phyloP scores from a whole-genome alignment of 2,888 invertebrate genomes.

The Drosophila sordidula region DNA sequence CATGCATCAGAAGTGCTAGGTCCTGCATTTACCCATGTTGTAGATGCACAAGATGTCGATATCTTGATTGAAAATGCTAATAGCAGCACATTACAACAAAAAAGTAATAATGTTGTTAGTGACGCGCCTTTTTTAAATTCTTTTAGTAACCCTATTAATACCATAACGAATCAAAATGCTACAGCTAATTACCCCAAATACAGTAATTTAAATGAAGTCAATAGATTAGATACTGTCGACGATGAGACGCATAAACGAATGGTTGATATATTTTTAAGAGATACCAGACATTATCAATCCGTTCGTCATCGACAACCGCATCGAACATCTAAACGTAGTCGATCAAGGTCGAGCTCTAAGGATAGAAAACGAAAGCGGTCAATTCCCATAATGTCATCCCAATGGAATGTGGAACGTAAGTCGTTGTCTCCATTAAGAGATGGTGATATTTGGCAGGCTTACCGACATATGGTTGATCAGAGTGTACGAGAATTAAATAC shows the following conservation, averaged over 20 bases:
- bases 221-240: slow-evolving; percentile 53
- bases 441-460: slow-evolving; percentile 82
- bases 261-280: slow-evolving; percentile 82
- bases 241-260: slow-evolving; percentile 82
- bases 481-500: slow-evolving; percentile 82
- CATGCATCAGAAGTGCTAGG: slow-evolving; percentile 89
- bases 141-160: background rate
- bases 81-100: slow-evolving; percentile 43
- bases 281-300: slow-evolving; percentile 44
- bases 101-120: slow-evolving; percentile 1
- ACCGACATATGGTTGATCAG: slow-evolving; percentile 81
- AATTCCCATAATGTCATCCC: slow-evolving; percentile 23
- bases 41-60: slow-evolving; percentile 85
- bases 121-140: background rate
- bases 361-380: slow-evolving; percentile 33
- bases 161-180: background rate
- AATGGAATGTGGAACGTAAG: slow-evolving; percentile 63
- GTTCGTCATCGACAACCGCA: slow-evolving; percentile 13
- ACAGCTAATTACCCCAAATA: background rate
- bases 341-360: slow-evolving; percentile 49
- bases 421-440: slow-evolving; percentile 79
- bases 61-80: slow-evolving; percentile 63
- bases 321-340: slow-evolving; percentile 40
- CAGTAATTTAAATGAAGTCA: background rate
- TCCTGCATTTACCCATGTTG: slow-evolving; percentile 86